These are phyloP conservation scores for Drepanosiphum platanoidis DNA, from an alignment of 2,888 invertebrate species.

Conservation along the genomic window DNA sequence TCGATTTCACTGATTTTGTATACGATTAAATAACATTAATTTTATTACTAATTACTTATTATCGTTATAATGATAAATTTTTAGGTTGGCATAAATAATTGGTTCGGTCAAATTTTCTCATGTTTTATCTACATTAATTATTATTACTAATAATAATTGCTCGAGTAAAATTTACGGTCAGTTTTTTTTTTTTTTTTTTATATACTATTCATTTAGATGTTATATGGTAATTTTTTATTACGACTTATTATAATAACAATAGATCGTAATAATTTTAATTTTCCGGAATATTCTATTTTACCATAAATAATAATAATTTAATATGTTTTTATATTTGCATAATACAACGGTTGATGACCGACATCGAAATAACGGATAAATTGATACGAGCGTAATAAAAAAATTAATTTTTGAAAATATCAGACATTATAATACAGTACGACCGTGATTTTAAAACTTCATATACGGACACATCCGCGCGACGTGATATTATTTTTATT, in stretches of 20 bases:
- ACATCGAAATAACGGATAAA: constrained; percentile 5
- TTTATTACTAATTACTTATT: neutral
- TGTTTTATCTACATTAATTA: neutral
- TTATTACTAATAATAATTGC: neutral
- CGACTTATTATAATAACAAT: neutral
- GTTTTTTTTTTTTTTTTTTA: too few relatives aligned
- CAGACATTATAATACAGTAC: neutral
- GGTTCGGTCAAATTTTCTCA: neutral
- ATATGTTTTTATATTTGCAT: constrained; percentile 1
- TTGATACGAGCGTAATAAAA: neutral
- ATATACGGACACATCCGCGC: too few relatives aligned
- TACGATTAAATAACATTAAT: neutral
- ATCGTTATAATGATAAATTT: neutral
- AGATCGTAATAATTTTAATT: neutral
- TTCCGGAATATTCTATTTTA: neutral
- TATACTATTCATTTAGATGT: neutral
- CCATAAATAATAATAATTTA: constrained; percentile 1
- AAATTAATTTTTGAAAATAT: neutral
- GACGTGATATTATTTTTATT: too few relatives aligned
- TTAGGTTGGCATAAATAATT: neutral
- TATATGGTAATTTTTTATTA: constrained; percentile 9
- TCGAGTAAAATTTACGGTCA: neutral
- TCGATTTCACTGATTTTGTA: neutral
- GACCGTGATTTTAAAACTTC: neutral
- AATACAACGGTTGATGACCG: neutral